These are phyloP conservation scores for Drosophila malerkotliana DNA, from an alignment of 1,140 invertebrate genomes.

Conservation along the genomic window DNA sequence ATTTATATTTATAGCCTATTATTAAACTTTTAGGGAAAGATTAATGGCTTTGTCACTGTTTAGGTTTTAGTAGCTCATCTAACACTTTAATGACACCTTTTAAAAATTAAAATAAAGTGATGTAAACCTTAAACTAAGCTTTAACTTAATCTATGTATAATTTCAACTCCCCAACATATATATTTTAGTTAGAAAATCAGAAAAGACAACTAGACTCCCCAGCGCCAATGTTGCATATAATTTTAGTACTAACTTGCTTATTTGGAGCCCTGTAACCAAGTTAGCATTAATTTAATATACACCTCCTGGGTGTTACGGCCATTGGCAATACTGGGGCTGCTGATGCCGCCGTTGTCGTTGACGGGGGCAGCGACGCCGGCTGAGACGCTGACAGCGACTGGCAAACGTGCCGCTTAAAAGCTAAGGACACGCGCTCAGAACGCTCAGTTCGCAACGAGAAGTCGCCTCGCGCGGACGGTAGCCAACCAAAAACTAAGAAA, in stretches of 20 bases:
- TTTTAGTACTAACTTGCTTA: background rate
- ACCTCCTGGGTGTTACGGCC: conserved; percentile 43
- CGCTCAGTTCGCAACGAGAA: conserved; percentile 71
- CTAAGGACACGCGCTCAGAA: conserved; percentile 71
- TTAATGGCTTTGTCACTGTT: too few species aligned
- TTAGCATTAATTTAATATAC: conserved; percentile 50
- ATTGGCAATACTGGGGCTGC: conserved; percentile 17
- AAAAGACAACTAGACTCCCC: background rate
- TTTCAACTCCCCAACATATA: too few species aligned
- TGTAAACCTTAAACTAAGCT: too few species aligned
- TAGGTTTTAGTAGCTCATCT: too few species aligned
- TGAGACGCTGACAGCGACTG: conserved; percentile 43
- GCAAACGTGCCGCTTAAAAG: conserved; percentile 61
- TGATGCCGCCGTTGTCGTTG: conserved; percentile 18
- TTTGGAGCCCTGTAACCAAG: conserved; percentile 28
- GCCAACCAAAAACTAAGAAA: conserved; percentile 6
- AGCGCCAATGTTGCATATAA: background rate
- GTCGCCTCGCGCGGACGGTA: conserved; percentile 64
- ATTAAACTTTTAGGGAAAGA: too few species aligned
- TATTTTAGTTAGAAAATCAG: too few species aligned
- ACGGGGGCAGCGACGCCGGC: conserved; percentile 20
- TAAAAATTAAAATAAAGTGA: too few species aligned
- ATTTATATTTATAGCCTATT: too few species aligned
- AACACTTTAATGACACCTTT: too few species aligned
- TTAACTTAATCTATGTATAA: too few species aligned